Evolutionary conservation across 2,113 vertebrate species (phyloP).

Genomic region (Clinocottus analis): DNA sequence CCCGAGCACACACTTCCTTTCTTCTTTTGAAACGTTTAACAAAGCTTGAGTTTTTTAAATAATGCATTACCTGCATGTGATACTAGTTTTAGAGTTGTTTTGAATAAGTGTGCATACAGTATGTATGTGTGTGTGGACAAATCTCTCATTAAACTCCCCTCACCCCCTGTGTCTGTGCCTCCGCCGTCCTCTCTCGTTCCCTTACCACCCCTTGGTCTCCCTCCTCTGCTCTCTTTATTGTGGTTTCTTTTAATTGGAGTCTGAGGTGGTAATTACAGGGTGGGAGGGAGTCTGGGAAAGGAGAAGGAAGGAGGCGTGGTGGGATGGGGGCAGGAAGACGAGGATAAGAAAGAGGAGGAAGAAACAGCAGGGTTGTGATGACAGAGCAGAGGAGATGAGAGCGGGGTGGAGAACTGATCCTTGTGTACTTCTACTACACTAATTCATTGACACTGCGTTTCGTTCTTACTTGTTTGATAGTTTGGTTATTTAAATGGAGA

Average conservation of each 20-base stretch:
- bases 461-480: background rate
- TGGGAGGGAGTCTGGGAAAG: slow-evolving; percentile 46
- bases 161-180: slow-evolving; percentile 11
- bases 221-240: slow-evolving; percentile 71
- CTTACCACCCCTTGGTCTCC: slow-evolving; percentile 46
- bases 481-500: background rate
- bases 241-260: slow-evolving; percentile 81
- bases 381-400: slow-evolving; percentile 35
- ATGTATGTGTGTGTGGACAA: slow-evolving; percentile 40
- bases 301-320: slow-evolving; percentile 17
- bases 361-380: slow-evolving; percentile 28
- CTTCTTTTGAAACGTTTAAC: background rate
- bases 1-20: background rate
- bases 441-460: background rate
- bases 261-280: slow-evolving; percentile 82
- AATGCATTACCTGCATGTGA: background rate
- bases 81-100: slow-evolving; percentile 2
- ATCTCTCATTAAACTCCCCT: slow-evolving; percentile 65
- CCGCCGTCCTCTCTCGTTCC: slow-evolving; percentile 5
- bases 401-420: slow-evolving; percentile 11
- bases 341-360: slow-evolving; percentile 11
- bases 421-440: background rate
- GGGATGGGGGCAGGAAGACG: slow-evolving; percentile 15
- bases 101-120: background rate
- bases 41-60: background rate